A percentile compares a stretch with the other conserved stretches of the same genome.
Evolutionary conservation across 2,797 vertebrate genomes (phyloP).

Genomic region (Dermochelys coriacea): DNA sequence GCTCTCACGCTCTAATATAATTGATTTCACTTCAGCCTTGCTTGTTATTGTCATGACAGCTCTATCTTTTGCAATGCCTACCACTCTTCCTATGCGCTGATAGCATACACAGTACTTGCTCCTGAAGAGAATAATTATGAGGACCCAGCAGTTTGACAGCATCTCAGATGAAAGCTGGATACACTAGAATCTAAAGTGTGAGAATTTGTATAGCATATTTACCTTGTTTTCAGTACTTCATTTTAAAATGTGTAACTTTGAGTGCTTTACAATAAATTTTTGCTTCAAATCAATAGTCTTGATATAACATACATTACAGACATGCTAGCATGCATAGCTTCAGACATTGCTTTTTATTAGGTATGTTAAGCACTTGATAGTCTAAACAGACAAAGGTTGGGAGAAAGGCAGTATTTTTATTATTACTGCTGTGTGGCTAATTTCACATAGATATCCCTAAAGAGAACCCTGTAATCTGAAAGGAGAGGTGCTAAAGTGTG

Average conservation of each 20-base stretch:
- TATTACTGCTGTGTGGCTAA: not conserved
- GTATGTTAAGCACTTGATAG: not conserved
- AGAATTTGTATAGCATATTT: not conserved
- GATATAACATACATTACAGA: not conserved
- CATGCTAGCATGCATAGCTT: not conserved
- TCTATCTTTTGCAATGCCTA: not conserved
- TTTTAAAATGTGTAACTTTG: not conserved
- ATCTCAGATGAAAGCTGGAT: not conserved
- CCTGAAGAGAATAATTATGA: conserved; percentile 1
- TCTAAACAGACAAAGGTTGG: not conserved
- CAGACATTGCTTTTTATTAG: not conserved
- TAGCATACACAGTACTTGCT: not conserved
- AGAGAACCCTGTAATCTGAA: not conserved
- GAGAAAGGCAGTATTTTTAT: not conserved
- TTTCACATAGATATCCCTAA: not conserved
- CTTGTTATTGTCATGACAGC: not conserved
- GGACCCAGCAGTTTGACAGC: conserved; percentile 6
- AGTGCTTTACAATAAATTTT: not conserved
- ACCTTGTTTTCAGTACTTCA: not conserved
- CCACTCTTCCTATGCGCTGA: not conserved
- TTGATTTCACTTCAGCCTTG: not conserved
- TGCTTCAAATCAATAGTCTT: not conserved
- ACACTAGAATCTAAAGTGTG: not conserved
- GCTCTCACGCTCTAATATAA: not conserved
- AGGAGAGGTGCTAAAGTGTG: not conserved